Conservation (phyloP, 2,113 vertebrate species). For the Seriola quinqueradiata region DNA sequence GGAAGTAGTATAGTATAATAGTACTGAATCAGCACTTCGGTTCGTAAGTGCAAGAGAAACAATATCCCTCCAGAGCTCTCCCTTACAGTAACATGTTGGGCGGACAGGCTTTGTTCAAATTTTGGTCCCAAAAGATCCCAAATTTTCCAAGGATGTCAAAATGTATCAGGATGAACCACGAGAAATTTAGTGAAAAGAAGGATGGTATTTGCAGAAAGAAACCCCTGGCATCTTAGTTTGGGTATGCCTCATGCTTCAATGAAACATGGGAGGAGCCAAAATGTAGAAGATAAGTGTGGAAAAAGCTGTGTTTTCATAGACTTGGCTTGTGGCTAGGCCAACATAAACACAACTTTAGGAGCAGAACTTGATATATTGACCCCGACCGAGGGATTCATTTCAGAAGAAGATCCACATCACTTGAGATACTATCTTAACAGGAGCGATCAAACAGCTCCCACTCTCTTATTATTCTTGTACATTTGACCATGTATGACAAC, state of each 20-base stretch:
- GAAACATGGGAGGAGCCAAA: not conserved
- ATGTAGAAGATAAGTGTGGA: not conserved
- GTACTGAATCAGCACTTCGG: not conserved
- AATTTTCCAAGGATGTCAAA: not conserved
- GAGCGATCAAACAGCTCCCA: slow-evolving; percentile 31
- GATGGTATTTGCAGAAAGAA: not conserved
- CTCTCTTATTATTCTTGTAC: slow-evolving; percentile 56
- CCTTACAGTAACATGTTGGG: no score
- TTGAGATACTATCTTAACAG: slow-evolving; percentile 38
- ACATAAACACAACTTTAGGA: slow-evolving; percentile 30
- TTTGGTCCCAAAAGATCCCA: not conserved
- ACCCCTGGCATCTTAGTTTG: not conserved
- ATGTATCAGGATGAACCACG: not conserved
- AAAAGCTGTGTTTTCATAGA: slow-evolving; percentile 7
- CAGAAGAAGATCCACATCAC: slow-evolving; percentile 25
- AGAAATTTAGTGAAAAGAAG: not conserved
- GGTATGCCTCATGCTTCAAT: not conserved
- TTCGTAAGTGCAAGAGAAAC: not conserved
- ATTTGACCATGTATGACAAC: slow-evolving; percentile 49
- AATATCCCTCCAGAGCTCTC: not conserved
- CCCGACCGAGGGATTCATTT: slow-evolving; percentile 22
- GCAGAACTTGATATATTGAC: slow-evolving; percentile 24
- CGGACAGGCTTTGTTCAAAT: not conserved
- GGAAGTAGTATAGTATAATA: not conserved
- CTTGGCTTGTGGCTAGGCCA: slow-evolving; percentile 10